Conservation (phyloP, 2,888 invertebrate genomes). For the Gortyna flavago region DNA sequence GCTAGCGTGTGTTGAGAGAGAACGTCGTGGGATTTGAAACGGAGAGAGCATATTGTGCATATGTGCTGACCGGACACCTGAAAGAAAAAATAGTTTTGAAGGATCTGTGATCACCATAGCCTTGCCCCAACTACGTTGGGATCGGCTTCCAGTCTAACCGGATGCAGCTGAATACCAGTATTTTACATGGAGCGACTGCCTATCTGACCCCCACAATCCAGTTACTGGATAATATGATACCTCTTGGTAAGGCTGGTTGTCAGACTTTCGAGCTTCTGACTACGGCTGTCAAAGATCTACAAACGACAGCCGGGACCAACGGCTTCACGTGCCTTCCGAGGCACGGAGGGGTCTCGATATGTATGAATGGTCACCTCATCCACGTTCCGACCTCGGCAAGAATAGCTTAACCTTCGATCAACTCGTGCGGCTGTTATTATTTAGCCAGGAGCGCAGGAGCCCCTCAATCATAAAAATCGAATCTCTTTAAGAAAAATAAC, state of each 20-base stretch:
- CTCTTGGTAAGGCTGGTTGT: too few species aligned
- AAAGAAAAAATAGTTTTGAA: neutral
- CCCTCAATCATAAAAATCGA: too few species aligned
- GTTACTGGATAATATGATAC: too few species aligned
- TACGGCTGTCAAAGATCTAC: too few species aligned
- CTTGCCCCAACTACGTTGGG: neutral
- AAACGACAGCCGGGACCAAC: too few species aligned
- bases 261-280: too few species aligned
- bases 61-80: constrained; percentile 47
- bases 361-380: too few species aligned
- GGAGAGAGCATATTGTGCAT: constrained; percentile 52
- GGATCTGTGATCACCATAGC: neutral
- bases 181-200: neutral
- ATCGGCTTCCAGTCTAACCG: neutral
- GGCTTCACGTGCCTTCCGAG: too few species aligned
- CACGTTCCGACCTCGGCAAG: too few species aligned
- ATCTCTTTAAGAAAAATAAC: too few species aligned
- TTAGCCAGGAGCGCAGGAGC: neutral
- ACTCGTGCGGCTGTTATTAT: neutral
- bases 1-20: constrained; percentile 50
- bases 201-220: neutral
- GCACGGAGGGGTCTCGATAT: too few species aligned
- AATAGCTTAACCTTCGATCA: too few species aligned
- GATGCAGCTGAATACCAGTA: neutral
- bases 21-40: constrained; percentile 41